phyloP scores from a whole-genome alignment of 2,797 vertebrate species.

The Delichon dasypus region DNA sequence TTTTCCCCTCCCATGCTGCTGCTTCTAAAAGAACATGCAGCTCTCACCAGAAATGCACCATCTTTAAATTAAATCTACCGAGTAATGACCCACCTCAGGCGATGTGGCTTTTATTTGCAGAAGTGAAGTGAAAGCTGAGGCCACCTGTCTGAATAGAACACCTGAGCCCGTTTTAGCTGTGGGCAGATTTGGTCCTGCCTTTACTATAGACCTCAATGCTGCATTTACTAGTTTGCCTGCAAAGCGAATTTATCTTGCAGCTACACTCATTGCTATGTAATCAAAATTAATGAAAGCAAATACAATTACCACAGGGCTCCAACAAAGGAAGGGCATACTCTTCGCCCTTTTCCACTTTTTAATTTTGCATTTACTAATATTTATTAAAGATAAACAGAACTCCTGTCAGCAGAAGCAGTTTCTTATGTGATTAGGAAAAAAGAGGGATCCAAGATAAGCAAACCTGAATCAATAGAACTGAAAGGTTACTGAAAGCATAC shows the following conservation, averaged over 20 bases:
- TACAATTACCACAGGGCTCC: background rate
- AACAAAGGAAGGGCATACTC: background rate
- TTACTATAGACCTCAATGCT: background rate
- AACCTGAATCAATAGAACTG: background rate
- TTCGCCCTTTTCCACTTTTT: background rate
- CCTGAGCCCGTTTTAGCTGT: background rate
- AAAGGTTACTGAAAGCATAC: background rate
- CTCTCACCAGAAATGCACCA: background rate
- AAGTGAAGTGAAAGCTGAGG: background rate
- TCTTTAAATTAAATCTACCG: background rate
- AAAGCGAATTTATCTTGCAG: conserved; percentile 34
- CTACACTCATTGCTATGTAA: background rate
- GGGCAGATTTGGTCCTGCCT: background rate
- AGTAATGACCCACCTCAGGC: background rate
- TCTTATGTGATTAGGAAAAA: background rate
- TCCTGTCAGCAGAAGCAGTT: background rate
- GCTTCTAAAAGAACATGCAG: background rate
- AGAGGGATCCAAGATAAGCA: background rate
- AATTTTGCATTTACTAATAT: background rate
- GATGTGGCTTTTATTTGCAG: background rate
- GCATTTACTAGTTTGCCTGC: background rate
- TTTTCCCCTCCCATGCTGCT: background rate
- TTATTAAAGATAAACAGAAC: background rate
- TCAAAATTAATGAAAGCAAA: conserved; percentile 25
- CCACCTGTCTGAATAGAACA: background rate